Base-by-base conservation (phyloP, 2,113 vertebrate genomes). In the Nothoprocta pentlandii region DNA sequence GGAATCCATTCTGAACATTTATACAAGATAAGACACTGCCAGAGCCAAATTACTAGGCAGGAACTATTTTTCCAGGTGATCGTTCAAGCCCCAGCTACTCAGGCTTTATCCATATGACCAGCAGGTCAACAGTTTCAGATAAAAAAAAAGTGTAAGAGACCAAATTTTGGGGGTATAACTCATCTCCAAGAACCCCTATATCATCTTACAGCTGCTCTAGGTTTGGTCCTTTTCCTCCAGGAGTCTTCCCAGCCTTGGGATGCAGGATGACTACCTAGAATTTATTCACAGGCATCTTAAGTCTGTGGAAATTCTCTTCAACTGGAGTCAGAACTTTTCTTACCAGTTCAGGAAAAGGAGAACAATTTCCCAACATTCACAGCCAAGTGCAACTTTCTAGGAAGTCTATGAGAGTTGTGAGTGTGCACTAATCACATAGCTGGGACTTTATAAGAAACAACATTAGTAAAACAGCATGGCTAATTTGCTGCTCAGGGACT, bases 401-500 rank as follows among this genome's bases (percentile, higher is more conserved):
- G 90, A 95, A 79, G 67, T 85, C 92, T 76, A 78, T 58, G 58
- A 58, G 85, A 95, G 68, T 91, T 91, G 82, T 78, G 69, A 96
- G 81, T 68, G 53, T 67, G 62, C 78, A 95, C 80, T 92, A 90
- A 95, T 95, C 87, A 85, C 39, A 95, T 28, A 63, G 54, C 76
- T 90, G 73, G 53, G 75, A 68, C 69, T 84, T 93, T 34, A 73
- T 90, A 85, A 92, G 76, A 39, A 77, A 63, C 49, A 90, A 56
- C 69, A 81, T 90, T 28, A 83, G 80, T 69, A 94, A 94, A 95
- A 74, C 79, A 91, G 80, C 62, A 93, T 69, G n/a, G 91, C 90
- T 96, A 96, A 96, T 96, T 88, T 89, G 58, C 76, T 82, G 85
- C 94, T 94, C 89, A 94, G 74, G 44, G 73, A 49, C 10, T 23